Evolutionary conservation across 2,113 vertebrate genomes (phyloP).

Genomic region (Pseudonaja textilis): DNA sequence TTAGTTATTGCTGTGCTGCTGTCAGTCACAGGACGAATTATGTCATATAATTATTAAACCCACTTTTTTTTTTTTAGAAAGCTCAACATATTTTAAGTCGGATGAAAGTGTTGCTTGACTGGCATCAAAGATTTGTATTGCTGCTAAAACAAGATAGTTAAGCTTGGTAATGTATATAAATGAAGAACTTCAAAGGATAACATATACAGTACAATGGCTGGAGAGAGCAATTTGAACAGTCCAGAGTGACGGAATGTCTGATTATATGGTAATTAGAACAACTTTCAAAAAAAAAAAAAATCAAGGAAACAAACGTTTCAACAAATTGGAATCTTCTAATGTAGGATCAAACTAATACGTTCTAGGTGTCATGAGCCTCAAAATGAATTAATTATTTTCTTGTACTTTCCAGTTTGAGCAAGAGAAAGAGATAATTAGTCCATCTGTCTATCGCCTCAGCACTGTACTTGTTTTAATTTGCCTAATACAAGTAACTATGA

Average conservation of each 20-base stretch:
- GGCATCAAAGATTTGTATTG: slow-evolving; percentile 37
- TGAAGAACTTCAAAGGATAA: slow-evolving; percentile 46
- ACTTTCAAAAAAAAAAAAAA: slow-evolving; percentile 52
- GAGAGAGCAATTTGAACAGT: slow-evolving; percentile 33
- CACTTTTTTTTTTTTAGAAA: slow-evolving; percentile 30
- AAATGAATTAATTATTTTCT: slow-evolving; percentile 56
- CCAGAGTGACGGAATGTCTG: slow-evolving; percentile 45
- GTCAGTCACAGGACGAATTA: neutral
- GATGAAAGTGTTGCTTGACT: slow-evolving; percentile 19
- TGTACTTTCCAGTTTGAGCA: slow-evolving; percentile 19
- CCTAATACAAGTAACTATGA: neutral
- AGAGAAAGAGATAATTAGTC: neutral
- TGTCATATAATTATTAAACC: slow-evolving; percentile 30
- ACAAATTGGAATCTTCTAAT: slow-evolving; percentile 40
- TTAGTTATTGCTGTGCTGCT: neutral
- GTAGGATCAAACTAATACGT: slow-evolving; percentile 29
- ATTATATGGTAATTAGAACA: slow-evolving; percentile 55
- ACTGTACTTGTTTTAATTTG: slow-evolving; percentile 7
- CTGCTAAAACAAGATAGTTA: slow-evolving; percentile 37
- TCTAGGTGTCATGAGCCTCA: slow-evolving; percentile 51
- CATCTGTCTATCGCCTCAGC: slow-evolving; percentile 32
- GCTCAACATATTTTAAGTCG: slow-evolving; percentile 34
- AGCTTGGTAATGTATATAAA: slow-evolving; percentile 36
- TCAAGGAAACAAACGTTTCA: slow-evolving; percentile 41
- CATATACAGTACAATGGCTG: neutral